phyloP scores from a whole-genome alignment of 2,113 vertebrate species.

The Hyla sarda region DNA sequence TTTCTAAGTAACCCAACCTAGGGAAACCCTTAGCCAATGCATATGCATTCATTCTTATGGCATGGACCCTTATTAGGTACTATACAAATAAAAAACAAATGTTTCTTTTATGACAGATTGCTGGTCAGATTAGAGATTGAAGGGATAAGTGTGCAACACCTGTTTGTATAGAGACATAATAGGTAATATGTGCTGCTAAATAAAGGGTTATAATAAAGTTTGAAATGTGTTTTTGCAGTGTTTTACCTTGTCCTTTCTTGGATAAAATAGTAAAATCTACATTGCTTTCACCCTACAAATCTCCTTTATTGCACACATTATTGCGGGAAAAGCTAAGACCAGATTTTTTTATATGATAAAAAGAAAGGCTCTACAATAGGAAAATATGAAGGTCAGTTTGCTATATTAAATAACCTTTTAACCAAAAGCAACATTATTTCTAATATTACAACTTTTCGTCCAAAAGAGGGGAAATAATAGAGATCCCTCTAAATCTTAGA shows the following conservation, averaged over 20 bases:
- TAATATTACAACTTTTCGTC: too few relatives aligned
- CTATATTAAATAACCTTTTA: too few relatives aligned
- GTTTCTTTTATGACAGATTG: constrained; percentile 74
- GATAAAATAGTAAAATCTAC: background rate
- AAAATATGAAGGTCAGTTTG: too few relatives aligned
- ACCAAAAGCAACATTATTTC: too few relatives aligned
- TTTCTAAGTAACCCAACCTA: too few relatives aligned
- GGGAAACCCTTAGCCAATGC: background rate
- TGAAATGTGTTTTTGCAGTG: background rate
- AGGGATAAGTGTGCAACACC: constrained; percentile 69
- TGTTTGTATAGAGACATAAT: constrained; percentile 70
- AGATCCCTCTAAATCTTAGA: too few relatives aligned
- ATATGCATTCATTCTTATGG: constrained; percentile 65
- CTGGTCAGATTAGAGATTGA: constrained; percentile 64
- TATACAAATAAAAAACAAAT: constrained; percentile 49
- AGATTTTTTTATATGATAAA: too few relatives aligned
- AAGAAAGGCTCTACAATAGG: too few relatives aligned
- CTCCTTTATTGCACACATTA: too few relatives aligned
- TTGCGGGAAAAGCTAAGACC: too few relatives aligned
- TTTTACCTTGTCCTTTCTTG: background rate
- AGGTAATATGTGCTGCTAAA: constrained; percentile 75
- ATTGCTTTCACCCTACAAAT: background rate
- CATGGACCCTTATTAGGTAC: constrained; percentile 7
- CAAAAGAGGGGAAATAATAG: too few relatives aligned
- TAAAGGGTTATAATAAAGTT: constrained; percentile 75